Evolutionary conservation across 2,113 vertebrate genomes (phyloP).

Genomic region (Rhinolophus sinicus): DNA sequence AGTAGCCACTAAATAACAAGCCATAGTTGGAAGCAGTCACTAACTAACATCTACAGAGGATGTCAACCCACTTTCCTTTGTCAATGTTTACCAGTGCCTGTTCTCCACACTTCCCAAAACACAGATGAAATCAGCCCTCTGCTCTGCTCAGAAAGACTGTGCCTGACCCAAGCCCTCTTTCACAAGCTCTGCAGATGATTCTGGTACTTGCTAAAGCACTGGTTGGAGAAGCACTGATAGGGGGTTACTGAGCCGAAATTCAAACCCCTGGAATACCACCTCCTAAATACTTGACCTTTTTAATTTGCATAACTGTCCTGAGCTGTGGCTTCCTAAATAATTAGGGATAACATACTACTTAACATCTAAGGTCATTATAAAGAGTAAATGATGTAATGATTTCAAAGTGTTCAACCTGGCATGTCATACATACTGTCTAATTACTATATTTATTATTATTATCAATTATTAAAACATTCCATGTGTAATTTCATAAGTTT

Average conservation of each 20-base stretch:
- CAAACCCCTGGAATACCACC: not conserved
- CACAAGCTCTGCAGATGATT: not conserved
- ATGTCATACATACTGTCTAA: not conserved
- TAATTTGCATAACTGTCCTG: not conserved
- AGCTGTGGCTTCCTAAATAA: not conserved
- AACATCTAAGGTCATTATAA: not conserved
- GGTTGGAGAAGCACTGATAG: not conserved
- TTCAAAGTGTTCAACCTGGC: constrained; percentile 1
- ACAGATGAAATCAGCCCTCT: not conserved
- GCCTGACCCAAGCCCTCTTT: not conserved
- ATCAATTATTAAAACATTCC: not conserved
- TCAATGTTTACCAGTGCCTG: not conserved
- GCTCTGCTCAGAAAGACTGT: not conserved
- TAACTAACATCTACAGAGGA: not conserved
- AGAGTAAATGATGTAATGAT: not conserved
- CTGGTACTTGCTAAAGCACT: not conserved
- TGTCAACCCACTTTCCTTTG: not conserved
- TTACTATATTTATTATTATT: not conserved
- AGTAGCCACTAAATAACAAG: not conserved
- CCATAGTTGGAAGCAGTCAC: no score
- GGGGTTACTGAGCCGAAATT: not conserved
- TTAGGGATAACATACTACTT: not conserved
- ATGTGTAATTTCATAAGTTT: constrained; percentile 2
- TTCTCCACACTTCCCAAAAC: not conserved
- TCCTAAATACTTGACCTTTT: not conserved